phyloP scores from a whole-genome alignment of 2,888 invertebrate species.

The Dasysyrphus tricinctus region DNA sequence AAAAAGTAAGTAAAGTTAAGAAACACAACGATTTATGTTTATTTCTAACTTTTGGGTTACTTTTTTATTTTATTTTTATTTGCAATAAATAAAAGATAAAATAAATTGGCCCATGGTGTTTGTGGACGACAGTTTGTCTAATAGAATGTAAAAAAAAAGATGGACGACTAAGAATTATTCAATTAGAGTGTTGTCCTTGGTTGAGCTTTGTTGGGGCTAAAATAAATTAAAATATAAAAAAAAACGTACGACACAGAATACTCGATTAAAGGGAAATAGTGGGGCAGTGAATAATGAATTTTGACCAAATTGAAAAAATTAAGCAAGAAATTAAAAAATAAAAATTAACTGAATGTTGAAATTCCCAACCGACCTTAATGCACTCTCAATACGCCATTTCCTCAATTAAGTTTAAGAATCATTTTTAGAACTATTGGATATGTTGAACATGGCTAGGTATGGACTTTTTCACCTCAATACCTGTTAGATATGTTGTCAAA shows the following conservation, averaged over 20 bases:
- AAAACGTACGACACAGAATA: conserved; percentile 4
- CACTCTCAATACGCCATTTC: no score
- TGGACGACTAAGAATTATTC: conserved; percentile 43
- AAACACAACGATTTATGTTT: conserved; percentile 23
- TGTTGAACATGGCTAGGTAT: no score
- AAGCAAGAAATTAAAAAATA: background rate
- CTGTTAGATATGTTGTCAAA: no score
- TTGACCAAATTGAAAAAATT: background rate
- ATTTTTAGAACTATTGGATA: no score
- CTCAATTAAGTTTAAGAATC: no score
- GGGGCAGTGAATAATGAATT: background rate
- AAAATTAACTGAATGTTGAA: background rate
- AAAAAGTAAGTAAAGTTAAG: background rate
- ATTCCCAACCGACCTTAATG: no score
- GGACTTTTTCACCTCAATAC: no score
- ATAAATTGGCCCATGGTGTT: conserved; percentile 45
- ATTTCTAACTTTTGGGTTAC: conserved; percentile 7
- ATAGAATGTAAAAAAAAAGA: conserved; percentile 36
- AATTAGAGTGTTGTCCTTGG: conserved; percentile 50
- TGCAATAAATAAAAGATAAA: conserved; percentile 31
- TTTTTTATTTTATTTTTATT: conserved; percentile 5
- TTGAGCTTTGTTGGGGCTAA: conserved; percentile 23
- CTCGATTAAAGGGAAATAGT: background rate
- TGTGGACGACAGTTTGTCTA: conserved; percentile 61
- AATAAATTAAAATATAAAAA: conserved; percentile 47